Conservation (phyloP, 2,113 vertebrate genomes). For the Lethenteron reissneri region DNA sequence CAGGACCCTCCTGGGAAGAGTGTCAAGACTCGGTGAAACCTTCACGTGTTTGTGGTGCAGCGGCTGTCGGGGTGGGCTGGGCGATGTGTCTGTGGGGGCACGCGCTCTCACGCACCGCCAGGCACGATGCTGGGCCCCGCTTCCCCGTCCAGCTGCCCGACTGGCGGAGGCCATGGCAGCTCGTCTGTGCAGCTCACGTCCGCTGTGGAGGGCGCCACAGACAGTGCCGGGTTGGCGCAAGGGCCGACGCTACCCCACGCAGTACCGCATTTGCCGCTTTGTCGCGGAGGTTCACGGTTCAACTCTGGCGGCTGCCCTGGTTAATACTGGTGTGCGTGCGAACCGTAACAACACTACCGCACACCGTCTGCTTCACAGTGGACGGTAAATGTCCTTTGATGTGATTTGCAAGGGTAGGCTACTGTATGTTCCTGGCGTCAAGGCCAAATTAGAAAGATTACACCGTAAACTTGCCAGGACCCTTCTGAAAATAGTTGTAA, state of each 20-base stretch:
- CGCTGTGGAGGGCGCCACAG: background rate
- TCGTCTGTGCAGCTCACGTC: background rate
- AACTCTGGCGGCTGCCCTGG: background rate
- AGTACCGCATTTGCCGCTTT: background rate
- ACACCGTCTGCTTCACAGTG: background rate
- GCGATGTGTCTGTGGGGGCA: no score
- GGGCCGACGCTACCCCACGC: background rate
- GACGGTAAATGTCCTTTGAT: background rate
- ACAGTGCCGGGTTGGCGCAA: background rate
- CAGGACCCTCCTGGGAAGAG: no score
- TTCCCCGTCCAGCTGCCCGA: background rate
- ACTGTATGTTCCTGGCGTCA: no score
- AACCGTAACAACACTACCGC: background rate
- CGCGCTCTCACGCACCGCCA: no score
- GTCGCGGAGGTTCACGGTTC: background rate
- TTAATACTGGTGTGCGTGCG: background rate
- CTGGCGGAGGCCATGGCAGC: conserved; percentile 4
- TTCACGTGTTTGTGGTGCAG: no score
- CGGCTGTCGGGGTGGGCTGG: no score
- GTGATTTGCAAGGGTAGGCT: no score
- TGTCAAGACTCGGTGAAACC: no score
- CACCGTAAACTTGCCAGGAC: no score
- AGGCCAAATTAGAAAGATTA: no score
- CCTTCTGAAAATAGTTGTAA: no score
- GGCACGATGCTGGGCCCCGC: background rate